Percentiles rank a stretch among this genome's conserved stretches.
Evolutionary conservation across 2,113 vertebrate genomes (phyloP).

Genomic region (Tangachromis dhanisi): DNA sequence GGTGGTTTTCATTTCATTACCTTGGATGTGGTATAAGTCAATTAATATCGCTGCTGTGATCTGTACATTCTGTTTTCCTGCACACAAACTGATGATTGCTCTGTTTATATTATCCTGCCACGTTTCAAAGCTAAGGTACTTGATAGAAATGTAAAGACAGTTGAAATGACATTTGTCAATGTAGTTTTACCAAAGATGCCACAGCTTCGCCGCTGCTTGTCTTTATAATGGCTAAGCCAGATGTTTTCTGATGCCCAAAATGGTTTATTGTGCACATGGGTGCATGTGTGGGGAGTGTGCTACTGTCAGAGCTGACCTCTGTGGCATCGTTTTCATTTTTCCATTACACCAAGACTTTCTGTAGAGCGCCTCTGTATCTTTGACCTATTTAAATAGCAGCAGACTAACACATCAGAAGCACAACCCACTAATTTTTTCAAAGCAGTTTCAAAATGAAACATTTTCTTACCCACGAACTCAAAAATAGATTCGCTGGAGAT

Average conservation of each 20-base stretch:
- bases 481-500: constrained; percentile 2
- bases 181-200: neutral
- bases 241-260: constrained; percentile 26
- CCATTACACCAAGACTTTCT: neutral
- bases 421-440: neutral
- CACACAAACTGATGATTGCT: neutral
- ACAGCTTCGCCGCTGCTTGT: neutral
- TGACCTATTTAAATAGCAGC: neutral
- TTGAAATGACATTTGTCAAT: neutral
- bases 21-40: neutral
- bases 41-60: neutral
- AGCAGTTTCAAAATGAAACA: constrained; percentile 31
- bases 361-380: neutral
- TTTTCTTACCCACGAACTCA: neutral
- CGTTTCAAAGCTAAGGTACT: neutral
- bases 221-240: constrained; percentile 4
- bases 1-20: neutral
- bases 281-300: neutral
- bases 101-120: neutral
- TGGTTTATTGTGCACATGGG: neutral
- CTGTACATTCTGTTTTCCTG: neutral
- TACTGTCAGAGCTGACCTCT: neutral
- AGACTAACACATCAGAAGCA: neutral
- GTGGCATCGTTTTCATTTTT: constrained; percentile 10
- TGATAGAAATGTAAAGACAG: neutral